Evolutionary conservation across 2,797 vertebrate genomes (phyloP).

Genomic region (Leucoraja ocellata): DNA sequence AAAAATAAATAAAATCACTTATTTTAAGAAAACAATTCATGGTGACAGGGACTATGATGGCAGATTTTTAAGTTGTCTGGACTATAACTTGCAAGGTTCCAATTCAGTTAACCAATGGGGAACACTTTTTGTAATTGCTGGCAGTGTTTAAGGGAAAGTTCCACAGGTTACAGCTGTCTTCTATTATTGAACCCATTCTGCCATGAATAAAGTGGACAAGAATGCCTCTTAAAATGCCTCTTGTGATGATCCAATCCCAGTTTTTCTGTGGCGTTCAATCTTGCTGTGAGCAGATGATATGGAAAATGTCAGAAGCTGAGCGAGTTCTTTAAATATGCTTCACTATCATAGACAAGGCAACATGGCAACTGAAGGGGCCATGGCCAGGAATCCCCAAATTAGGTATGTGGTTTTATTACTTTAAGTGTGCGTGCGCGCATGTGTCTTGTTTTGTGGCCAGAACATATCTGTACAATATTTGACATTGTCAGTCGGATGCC

Average conservation of each 20-base stretch:
- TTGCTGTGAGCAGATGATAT: not conserved
- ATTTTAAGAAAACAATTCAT: not conserved
- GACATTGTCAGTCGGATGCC: too few relatives aligned
- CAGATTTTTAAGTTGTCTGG: not conserved
- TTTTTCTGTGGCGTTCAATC: not conserved
- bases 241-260: not conserved
- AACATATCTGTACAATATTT: too few relatives aligned
- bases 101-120: not conserved
- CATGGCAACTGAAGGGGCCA: not conserved
- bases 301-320: not conserved
- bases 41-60: not conserved
- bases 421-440: not conserved
- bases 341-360: not conserved
- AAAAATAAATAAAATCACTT: not conserved
- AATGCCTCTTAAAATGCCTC: not conserved
- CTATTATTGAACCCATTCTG: not conserved
- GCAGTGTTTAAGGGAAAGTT: not conserved
- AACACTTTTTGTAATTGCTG: not conserved
- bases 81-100: not conserved
- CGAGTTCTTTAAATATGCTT: not conserved
- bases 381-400: not conserved
- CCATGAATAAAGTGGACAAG: not conserved
- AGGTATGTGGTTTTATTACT: not conserved
- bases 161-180: not conserved
- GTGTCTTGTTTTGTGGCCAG: too few relatives aligned